These are phyloP conservation scores for Apocheima hispidaria DNA, from an alignment of 2,888 invertebrate genomes.

Conservation along the genomic window DNA sequence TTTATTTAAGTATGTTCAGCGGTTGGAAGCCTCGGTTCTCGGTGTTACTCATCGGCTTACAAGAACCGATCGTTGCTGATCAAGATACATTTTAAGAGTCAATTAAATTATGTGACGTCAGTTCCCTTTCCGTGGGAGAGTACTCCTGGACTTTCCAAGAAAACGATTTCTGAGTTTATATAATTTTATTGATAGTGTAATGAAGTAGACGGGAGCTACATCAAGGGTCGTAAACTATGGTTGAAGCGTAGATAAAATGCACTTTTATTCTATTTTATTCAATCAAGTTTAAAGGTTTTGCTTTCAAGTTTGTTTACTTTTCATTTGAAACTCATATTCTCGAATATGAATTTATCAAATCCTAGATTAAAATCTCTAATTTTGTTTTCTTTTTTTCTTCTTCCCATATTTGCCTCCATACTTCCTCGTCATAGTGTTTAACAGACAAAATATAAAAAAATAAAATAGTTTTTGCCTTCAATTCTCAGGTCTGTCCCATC, in stretches of 20 bases:
- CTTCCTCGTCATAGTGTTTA: too few relatives aligned
- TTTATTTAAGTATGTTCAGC: constrained; percentile 62
- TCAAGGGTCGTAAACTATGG: constrained; percentile 19
- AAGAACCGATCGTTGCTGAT: constrained; percentile 54
- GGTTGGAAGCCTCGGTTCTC: constrained; percentile 51
- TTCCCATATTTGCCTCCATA: too few relatives aligned
- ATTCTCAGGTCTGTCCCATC: too few relatives aligned
- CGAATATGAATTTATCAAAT: too few relatives aligned
- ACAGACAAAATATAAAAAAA: too few relatives aligned
- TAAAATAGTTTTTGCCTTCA: too few relatives aligned
- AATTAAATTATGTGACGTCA: constrained; percentile 51
- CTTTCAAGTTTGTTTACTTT: neutral
- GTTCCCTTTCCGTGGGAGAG: constrained; percentile 39
- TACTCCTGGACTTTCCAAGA: constrained; percentile 29
- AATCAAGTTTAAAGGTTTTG: neutral
- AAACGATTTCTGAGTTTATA: constrained; percentile 29
- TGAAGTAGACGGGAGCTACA: constrained; percentile 30
- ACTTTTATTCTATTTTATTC: constrained; percentile 22
- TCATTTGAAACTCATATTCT: too few relatives aligned
- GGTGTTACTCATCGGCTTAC: constrained; percentile 60
- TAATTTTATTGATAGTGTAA: constrained; percentile 30
- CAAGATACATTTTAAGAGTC: constrained; percentile 55
- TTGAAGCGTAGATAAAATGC: constrained; percentile 21
- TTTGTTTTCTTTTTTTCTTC: too few relatives aligned
- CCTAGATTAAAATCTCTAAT: too few relatives aligned